These are phyloP conservation scores for Andrena chrysosceles DNA, from an alignment of 2,888 invertebrate species.

Conservation along the genomic window DNA sequence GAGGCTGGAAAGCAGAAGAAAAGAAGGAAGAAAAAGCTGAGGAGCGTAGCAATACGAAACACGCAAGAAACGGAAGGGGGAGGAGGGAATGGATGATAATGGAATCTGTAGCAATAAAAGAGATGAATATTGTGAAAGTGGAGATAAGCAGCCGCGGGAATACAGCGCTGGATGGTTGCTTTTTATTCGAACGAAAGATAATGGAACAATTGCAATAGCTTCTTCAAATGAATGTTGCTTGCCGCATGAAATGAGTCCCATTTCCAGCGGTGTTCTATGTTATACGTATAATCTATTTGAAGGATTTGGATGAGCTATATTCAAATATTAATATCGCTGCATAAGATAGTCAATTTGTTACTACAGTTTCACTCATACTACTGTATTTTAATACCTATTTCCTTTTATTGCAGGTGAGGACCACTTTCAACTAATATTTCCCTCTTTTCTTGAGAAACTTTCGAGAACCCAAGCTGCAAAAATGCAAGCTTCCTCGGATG, in stretches of 20 bases:
- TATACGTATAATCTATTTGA: background rate
- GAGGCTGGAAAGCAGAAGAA: constrained; percentile 16
- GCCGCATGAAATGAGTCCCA: background rate
- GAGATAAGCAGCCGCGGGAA: constrained; percentile 13
- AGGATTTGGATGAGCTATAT: background rate
- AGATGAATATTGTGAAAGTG: background rate
- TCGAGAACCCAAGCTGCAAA: background rate
- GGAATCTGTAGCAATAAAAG: constrained; percentile 9
- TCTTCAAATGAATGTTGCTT: background rate
- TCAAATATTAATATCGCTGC: too few relatives aligned
- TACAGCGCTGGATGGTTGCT: background rate
- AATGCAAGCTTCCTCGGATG: background rate
- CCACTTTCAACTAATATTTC: background rate
- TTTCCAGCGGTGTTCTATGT: background rate
- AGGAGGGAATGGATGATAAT: constrained; percentile 28
- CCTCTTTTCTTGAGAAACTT: background rate
- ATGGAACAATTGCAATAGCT: background rate
- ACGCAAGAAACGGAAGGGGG: background rate
- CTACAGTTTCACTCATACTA: background rate
- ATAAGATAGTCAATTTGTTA: background rate
- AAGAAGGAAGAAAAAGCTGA: background rate
- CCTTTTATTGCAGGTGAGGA: background rate
- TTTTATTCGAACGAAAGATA: background rate
- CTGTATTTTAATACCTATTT: background rate
- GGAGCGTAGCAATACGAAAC: background rate